Base-by-base conservation (phyloP, 2,888 invertebrate species). In the Seladonia tumulorum region DNA sequence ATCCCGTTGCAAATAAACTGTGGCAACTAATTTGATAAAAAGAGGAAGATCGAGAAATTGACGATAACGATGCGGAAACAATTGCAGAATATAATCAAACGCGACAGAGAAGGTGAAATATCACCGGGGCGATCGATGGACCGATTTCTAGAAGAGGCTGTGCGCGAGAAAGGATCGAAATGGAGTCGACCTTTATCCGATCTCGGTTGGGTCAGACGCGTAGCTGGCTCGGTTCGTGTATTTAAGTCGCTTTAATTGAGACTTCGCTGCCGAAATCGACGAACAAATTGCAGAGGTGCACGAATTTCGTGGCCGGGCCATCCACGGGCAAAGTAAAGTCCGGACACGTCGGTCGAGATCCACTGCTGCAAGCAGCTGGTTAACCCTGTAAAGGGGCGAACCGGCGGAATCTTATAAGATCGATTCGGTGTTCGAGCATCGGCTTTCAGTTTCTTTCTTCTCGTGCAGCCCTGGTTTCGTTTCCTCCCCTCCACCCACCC, bases 371-470 rank as follows among this genome's bases (percentile, higher is more conserved):
- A 82, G 76, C 83, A 78, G 85, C 85, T 79, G 81, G 83, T 87
- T 79, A 86, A 88, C 88, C 86, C 83, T 85, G 88, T 85, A 83
- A 89, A 88, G 77, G 85, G 81, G 66, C 76, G 83, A 89, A 82
- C 73, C n/a, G 70, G 57, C 63, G 45, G 88, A 87, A 89, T 90
- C 90, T 86, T 85, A 82, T 81, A 87, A 86, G 89, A 89, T 90
- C 87, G 91, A 90, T 88, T 88, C 83, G 81, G 45, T 87, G 87
- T 90, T 89, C 87, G 89, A 90, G 87, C 91, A 90, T 89, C 88
- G 85, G 83, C 88, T 89, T 90, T 86, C 82, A 82, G 86, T 85
- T 89, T 81, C 90, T 87, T 85, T 89, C 87, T 83, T 72, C 79
- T 74, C 75, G 70, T 66, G 72, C 76, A 60, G 84, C 35, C 63